Base-by-base conservation (phyloP, 2,797 vertebrate genomes). In the Synanceia verrucosa region DNA sequence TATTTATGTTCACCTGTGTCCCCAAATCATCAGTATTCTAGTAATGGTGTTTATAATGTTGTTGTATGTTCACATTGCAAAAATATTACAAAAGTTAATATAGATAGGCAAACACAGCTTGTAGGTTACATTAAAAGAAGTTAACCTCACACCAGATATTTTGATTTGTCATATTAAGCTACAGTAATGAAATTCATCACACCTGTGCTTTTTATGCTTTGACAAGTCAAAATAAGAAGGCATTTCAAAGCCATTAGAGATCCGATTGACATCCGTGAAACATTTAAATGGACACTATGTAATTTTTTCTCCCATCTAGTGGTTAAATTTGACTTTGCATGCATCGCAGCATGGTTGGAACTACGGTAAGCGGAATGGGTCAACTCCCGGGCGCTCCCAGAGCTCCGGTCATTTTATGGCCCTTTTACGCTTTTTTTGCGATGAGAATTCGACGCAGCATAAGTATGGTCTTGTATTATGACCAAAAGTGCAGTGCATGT, bases 161-260 rank as follows among this genome's bases (percentile, higher is more conserved):
- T 33, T 14, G n/a, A 37, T 46, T 26, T 65, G 63, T 56, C 39
- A 59, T 19, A 31, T 58, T 9, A 1, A 10, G 4, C 41, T 44
- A 63, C 46, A 28, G 18, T 21, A 19, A 11, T 61, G 52, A 53
- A 9, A 23, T 46, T 47, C 26, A 47, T 48, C 29, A 39, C 18
- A 34, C 18, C 14, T 31, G 46, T 50, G 52, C 28, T 14, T 60
- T 39, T 65, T 48, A 46, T 55, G 51, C 51, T 34, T 58, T 63
- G 37, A 63, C 72, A 60, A 39, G 60, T 70, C 12, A n/a, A 28
- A 57, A 4, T 47, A 9, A 29, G 23, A 67, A 67, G 26, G 8
- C 16, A n/a, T 29, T 5, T 9, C 5, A 47, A 47, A 52, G 9
- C 26, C 16, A 29, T 37, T 0, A 2, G 21, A 41, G 16, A 21